Evolutionary conservation across 23 tunicate genomes (phyloP).

Genomic region (Halocynthia roretzi): DNA sequence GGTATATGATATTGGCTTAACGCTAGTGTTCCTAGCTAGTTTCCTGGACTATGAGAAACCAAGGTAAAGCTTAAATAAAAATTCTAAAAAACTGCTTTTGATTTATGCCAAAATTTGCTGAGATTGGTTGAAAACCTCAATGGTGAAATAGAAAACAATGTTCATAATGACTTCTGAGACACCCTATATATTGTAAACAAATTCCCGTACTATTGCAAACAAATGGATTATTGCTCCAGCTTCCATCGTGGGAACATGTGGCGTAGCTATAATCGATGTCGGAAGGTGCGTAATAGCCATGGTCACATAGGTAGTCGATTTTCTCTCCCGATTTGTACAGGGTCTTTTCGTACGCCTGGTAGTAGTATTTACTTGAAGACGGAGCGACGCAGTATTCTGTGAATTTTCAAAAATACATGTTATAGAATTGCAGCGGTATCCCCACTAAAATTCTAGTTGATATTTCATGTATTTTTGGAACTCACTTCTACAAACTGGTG

Average conservation of each 20-base stretch:
- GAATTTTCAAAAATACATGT: background rate
- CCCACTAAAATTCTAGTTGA: no score
- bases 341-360: background rate
- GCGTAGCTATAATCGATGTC: conserved; percentile 2
- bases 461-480: background rate
- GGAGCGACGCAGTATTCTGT: conserved; percentile 4
- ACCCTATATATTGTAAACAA: no score
- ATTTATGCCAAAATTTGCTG: no score
- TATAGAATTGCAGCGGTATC: background rate
- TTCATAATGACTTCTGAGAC: no score
- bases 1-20: no score
- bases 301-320: background rate
- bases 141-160: no score
- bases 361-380: background rate
- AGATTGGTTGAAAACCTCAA: no score
- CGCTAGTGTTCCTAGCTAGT: no score
- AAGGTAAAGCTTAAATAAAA: no score
- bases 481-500: conserved; percentile 1
- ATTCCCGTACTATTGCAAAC: background rate
- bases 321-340: conserved; percentile 12
- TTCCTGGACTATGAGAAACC: no score
- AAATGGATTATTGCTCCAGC: background rate
- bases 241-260: background rate
- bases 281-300: conserved; percentile 8
- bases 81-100: no score